Conservation (phyloP, 2,888 invertebrate genomes). For the Dyspetes luteomarginatus region DNA sequence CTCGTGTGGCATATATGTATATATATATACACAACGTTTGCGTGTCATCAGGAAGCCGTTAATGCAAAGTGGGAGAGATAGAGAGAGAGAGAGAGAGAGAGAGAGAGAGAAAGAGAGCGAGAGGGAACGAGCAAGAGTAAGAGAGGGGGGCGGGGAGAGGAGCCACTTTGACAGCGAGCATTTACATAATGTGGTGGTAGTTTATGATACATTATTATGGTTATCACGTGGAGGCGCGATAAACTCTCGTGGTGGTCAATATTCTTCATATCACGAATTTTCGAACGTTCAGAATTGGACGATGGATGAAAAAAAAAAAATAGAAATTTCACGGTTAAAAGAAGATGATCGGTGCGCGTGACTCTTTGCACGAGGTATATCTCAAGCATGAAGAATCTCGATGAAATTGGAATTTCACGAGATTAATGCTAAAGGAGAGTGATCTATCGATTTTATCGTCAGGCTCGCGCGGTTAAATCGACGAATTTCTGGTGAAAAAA, state of each 20-base stretch:
- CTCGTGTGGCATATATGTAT: slow-evolving; percentile 38
- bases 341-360: slow-evolving; percentile 34
- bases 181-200: slow-evolving; percentile 45
- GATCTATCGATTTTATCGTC: slow-evolving; percentile 43
- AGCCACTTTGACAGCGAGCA: slow-evolving; percentile 42
- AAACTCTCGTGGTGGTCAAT: slow-evolving; percentile 38
- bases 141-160: background rate
- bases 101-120: slow-evolving; percentile 1
- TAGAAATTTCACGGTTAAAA: slow-evolving; percentile 36
- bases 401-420: slow-evolving; percentile 62
- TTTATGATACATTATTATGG: background rate
- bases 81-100: background rate
- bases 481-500: too few species aligned
- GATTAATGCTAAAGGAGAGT: slow-evolving; percentile 37
- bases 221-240: slow-evolving; percentile 39
- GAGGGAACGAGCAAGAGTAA: background rate
- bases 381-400: slow-evolving; percentile 50
- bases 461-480: background rate
- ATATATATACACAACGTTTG: slow-evolving; percentile 27
- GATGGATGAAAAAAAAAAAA: background rate
- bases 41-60: slow-evolving; percentile 59
- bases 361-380: slow-evolving; percentile 46
- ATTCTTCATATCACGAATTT: slow-evolving; percentile 11
- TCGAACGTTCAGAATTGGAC: background rate
- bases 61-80: slow-evolving; percentile 21